Base-by-base conservation (phyloP, 2,888 invertebrate genomes). In the Xylota sylvarum region DNA sequence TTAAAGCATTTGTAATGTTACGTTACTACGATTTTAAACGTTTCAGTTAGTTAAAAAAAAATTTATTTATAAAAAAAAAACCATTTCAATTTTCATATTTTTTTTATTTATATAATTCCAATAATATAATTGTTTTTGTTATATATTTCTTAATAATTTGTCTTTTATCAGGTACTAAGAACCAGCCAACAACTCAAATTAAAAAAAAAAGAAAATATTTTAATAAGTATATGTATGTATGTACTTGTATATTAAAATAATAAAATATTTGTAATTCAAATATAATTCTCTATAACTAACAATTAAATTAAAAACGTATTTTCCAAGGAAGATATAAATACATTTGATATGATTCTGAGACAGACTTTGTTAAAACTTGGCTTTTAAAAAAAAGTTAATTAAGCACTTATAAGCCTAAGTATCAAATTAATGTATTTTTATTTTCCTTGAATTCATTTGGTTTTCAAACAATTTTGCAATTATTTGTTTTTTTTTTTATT, bases 101-200 rank as follows among this genome's bases (percentile, higher is more conserved):
- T 78, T 17, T 79, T 79, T 72, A 72, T 79, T 78, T 67, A 50
- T 70, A 70, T 78, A 70, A 62, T 70, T 70, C 79, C 79, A 70
- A 72, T 79, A 79, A 55, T 62, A 70, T 70, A 55, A 56, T 56
- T 27, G 30, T 48, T 58, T 72, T 46, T 55, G 64, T 67, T 52
- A 72, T 70, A 64, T 58, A 67, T 81, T 81, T 56, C 80, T 87
- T 88, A 87, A 85, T 86, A 82, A 85, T 89, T 88, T 89, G 88
- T 89, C 89, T 88, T 88, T 88, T 88, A 89, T 89, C 89, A 89
- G 89, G 89, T 89, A 89, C 89, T 88, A 88, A 87, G 83, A 88
- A 85, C 88, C 88, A 88, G 87, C 88, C 88, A 88, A 79, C 85
- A 81, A 81, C 65, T 76, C 50, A 80, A 60, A 62, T 32, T 62